Conservation (phyloP, 2,797 vertebrate genomes). For the Coluber constrictor region DNA sequence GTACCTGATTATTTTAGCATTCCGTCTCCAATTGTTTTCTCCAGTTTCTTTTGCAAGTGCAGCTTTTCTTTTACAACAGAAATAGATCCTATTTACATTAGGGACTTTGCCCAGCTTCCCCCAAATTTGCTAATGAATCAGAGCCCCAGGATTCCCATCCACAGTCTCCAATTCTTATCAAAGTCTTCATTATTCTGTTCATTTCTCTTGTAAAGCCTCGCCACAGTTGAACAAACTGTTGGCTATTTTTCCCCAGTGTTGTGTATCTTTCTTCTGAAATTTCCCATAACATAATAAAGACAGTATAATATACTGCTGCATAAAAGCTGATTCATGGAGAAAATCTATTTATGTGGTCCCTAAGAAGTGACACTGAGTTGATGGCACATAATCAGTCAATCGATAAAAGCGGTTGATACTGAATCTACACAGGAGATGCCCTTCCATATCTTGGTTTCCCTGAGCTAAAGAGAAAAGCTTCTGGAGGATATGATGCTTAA, state of each 20-base stretch:
- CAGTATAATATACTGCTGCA: neutral
- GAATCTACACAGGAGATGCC: neutral
- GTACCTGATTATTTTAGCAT: neutral
- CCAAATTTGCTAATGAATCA: neutral
- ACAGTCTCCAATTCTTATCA: neutral
- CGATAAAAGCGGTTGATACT: neutral
- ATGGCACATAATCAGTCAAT: neutral
- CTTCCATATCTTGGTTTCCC: neutral
- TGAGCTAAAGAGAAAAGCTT: neutral
- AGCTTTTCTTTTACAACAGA: neutral
- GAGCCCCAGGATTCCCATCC: neutral
- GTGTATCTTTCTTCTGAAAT: neutral
- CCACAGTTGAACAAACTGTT: neutral
- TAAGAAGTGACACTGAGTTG: neutral
- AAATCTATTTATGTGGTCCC: neutral
- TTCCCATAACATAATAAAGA: neutral
- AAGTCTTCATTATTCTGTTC: neutral
- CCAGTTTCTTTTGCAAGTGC: neutral
- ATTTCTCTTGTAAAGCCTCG: neutral
- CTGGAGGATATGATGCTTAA: neutral
- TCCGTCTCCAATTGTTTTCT: neutral
- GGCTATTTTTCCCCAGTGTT: neutral
- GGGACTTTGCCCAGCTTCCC: neutral
- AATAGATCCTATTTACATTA: neutral
- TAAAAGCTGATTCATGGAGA: neutral